phyloP scores from a whole-genome alignment of 2,113 vertebrate species.

The Atrichornis clamosus region DNA sequence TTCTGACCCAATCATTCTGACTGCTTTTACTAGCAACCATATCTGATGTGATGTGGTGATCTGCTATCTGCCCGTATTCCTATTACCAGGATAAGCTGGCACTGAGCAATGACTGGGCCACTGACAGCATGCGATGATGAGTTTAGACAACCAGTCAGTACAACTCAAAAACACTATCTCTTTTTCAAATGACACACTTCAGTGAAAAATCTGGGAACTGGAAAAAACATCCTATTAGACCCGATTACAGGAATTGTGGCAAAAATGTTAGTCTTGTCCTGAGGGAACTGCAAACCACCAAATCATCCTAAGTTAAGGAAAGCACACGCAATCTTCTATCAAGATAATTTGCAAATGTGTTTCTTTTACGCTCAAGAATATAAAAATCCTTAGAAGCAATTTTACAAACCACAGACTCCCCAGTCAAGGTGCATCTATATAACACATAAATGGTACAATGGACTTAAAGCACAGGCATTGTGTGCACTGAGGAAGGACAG shows the following conservation, averaged over 20 bases:
- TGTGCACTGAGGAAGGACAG: background rate
- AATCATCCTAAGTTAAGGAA: background rate
- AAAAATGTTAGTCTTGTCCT: background rate
- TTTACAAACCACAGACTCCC: background rate
- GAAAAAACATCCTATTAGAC: background rate
- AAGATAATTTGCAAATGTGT: background rate
- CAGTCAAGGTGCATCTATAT: background rate
- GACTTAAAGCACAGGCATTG: background rate
- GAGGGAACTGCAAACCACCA: background rate
- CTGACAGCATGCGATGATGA: background rate
- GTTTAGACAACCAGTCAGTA: constrained; percentile 20
- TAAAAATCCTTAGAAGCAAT: background rate
- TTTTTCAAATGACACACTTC: background rate
- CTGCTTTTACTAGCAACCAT: background rate
- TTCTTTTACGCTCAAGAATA: background rate
- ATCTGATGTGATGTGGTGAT: background rate
- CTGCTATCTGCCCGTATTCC: background rate
- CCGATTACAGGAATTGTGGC: background rate
- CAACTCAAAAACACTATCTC: background rate
- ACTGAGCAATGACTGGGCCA: background rate
- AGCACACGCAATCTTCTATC: rapidly evolving
- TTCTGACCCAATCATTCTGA: background rate
- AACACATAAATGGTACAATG: background rate
- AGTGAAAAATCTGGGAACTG: background rate
- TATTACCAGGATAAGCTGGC: background rate